phyloP scores from a whole-genome alignment of 2,113 vertebrate species.

The Cryptomyrus ogoouensis region DNA sequence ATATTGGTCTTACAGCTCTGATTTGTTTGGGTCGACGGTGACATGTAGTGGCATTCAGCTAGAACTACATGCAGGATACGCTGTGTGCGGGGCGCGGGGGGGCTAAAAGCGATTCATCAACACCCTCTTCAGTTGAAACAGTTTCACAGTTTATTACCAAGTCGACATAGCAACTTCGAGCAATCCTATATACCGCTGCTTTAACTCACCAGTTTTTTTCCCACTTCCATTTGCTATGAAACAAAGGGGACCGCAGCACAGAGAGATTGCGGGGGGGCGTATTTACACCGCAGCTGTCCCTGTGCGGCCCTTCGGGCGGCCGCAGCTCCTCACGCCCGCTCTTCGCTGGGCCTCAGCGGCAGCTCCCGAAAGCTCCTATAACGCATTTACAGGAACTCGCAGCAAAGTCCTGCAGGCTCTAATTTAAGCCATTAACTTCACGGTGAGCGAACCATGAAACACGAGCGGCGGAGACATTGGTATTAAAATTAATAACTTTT shows the following conservation, averaged over 20 bases:
- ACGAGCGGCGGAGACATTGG: background rate
- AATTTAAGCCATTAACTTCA: background rate
- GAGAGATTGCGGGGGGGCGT: too few species aligned
- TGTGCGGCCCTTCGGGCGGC: background rate
- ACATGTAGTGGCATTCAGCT: constrained; percentile 20
- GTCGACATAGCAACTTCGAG: constrained; percentile 7
- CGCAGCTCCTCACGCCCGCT: too few species aligned
- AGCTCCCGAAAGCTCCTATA: background rate
- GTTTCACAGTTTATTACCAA: constrained; percentile 29
- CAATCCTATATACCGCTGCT: background rate
- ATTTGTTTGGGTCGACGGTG: constrained; percentile 31
- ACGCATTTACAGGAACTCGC: background rate
- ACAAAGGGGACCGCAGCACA: background rate
- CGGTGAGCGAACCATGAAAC: background rate
- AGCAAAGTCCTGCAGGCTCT: background rate
- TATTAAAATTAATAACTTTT: background rate
- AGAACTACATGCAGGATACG: background rate
- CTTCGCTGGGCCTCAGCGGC: background rate
- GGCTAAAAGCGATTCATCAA: constrained; percentile 11
- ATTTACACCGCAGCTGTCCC: background rate
- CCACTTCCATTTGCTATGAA: constrained; percentile 7
- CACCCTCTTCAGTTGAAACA: constrained; percentile 25
- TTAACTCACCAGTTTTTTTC: background rate
- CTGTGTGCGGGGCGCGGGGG: background rate
- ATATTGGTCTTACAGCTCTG: constrained; percentile 37